Evolutionary conservation across 2,113 vertebrate genomes (phyloP).

Genomic region (Corythaixoides concolor): DNA sequence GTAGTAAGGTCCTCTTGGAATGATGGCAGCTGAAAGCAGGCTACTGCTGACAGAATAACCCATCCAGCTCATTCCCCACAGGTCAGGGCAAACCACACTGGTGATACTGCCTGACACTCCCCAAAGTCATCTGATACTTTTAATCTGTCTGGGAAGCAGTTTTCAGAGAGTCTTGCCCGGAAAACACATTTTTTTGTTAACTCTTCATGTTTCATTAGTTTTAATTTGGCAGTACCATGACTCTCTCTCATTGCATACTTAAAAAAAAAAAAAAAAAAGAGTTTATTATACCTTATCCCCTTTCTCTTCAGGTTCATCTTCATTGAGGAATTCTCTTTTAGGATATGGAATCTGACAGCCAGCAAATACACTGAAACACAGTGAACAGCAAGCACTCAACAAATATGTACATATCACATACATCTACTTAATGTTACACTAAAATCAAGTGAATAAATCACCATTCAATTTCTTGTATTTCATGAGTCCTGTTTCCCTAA

Average conservation of each 20-base stretch:
- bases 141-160: neutral
- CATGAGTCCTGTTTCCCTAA: neutral
- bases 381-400: neutral
- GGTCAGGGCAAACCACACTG: neutral
- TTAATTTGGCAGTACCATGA: neutral
- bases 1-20: slow-evolving; percentile 7
- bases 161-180: neutral
- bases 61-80: neutral
- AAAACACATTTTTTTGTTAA: neutral
- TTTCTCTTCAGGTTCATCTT: slow-evolving; percentile 98
- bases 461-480: neutral
- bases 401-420: neutral
- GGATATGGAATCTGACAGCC: slow-evolving; percentile 99
- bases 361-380: slow-evolving; percentile 90
- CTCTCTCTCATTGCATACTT: neutral
- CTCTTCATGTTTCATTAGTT: neutral
- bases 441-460: neutral
- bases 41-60: neutral
- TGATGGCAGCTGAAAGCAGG: neutral
- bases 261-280: neutral
- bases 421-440: neutral
- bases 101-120: neutral
- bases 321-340: slow-evolving; percentile 96
- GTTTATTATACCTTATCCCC: slow-evolving; percentile 88
- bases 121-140: neutral